Evolutionary conservation across 2,797 vertebrate species (phyloP), one percentile per base, ranked within the genome.

Genomic region (Propithecus deckenii): DNA sequence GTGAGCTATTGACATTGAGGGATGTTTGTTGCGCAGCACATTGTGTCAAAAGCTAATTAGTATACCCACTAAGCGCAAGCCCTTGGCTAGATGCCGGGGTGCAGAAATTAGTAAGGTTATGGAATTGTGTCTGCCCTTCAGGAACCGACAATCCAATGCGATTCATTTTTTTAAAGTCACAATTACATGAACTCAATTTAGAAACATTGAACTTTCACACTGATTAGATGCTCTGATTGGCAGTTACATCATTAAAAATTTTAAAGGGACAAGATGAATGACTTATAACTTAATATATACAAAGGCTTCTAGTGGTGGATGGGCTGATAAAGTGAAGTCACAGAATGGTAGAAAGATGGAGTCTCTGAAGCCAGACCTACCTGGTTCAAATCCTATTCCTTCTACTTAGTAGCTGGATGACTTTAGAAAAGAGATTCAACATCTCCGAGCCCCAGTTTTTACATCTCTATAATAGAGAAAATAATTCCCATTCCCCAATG

Each of bases 131-230:
- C 67, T 88, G 59, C 20, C 74, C 28, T 94, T 81, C 30, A 84
- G 85, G 55, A 83, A 88, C 23, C 74, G 38, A 65, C 22, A 75
- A 11, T 69, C 74, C 69, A 80, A n/a, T 14, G 50, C 81, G 88
- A 55, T 52, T 88, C 57, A 48, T 41, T 67, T 32, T 50, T 91
- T 76, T n/a, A 50, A 88, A 93, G 38, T 83, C 35, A 69, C 80
- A 69, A 89, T 97, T 93, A 79, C n/a, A 91, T 59, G 84, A 85
- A 86, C 79, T 93, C 57, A 57, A 32, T 50, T 95, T 52, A 91
- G 67, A 86, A 95, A 85, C 76, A 84, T 10, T 83, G n/a, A 22
- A 84, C 25, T 87, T 96, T 50, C 78, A 84, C 41, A 69, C 17
- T 84, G 35, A 92, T 74, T 87, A 89, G 81, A 69, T 65, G 23